Evolutionary conservation across 1,140 invertebrate genomes (phyloP), one percentile per base, ranked within the genome.

Genomic region (Drosophila quadrilineata): DNA sequence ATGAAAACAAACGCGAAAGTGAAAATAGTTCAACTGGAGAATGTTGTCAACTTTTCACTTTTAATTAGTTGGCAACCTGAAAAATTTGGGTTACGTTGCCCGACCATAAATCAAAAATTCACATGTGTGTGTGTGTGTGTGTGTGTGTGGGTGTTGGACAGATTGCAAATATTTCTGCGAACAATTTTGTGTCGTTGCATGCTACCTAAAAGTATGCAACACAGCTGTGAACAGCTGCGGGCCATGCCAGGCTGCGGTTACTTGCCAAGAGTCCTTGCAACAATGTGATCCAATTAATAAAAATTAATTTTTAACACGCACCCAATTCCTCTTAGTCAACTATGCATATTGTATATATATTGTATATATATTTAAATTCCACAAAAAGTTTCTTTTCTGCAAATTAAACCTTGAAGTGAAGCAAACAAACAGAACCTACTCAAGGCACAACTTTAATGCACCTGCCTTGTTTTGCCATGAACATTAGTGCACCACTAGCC

Each of bases 41-140:
- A 84, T 84, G 73, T 74, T 79, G 75, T 84, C 77, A 85, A 84
- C 79, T 84, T 84, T 85, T 84, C 79, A 74, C 79, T 84, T 84
- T 84, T 84, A 84, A 84, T 84, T 84, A 84, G 77, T 85, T 84
- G 68, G 53, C 40, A 45, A 71, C 52, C 50, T 50, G 50, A 48
- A 75, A 84, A 73, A 84, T 82, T 85, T 85, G 59, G 77, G 77
- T 82, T 79, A 82, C 56, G 66, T 64, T 73, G 43, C 38, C 50
- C 16, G 49, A 19, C 48, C 75, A 80, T 84, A 80, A 80, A 80
- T 84, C 68, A 80, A 71, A 76, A 82, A 77, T 77, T 57, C 69
- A 77, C 77, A 69, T 77, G 57, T 45, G n/a, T n/a, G n/a, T n/a
- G n/a, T n/a, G n/a, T n/a, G n/a, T n/a, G n/a, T n/a, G n/a, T n/a